Evolutionary conservation across 2,888 invertebrate species (phyloP).

Genomic region (Adineta ricciae): DNA sequence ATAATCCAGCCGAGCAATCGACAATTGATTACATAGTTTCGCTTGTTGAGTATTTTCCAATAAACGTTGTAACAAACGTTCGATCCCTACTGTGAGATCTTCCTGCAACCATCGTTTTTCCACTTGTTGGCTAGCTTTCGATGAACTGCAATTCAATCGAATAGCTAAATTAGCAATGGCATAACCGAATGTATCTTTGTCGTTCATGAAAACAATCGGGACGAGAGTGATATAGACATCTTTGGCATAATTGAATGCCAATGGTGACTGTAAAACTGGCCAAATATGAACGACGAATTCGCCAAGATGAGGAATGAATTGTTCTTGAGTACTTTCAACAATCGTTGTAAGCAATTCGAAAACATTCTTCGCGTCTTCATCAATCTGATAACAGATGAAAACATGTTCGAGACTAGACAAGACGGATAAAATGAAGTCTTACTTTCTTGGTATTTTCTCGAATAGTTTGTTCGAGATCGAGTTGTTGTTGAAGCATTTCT

Average conservation of each 20-base stretch:
- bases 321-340: background rate
- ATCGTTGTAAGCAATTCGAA: background rate
- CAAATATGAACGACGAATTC: background rate
- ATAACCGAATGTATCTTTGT: slow-evolving; percentile 15
- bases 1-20: slow-evolving; percentile 1
- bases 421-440: background rate
- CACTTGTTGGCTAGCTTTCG: background rate
- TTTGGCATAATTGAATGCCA: background rate
- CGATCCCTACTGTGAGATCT: background rate
- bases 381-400: background rate
- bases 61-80: slow-evolving; percentile 18
- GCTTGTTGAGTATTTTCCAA: slow-evolving; percentile 7
- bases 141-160: background rate
- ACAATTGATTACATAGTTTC: background rate
- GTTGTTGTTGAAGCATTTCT: slow-evolving; percentile 74
- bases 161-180: background rate
- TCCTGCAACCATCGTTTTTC: slow-evolving; percentile 24
- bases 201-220: background rate
- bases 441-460: slow-evolving; percentile 61
- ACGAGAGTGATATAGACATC: background rate
- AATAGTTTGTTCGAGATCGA: slow-evolving; percentile 71
- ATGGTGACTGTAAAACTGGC: background rate
- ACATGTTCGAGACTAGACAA: too few relatives aligned
- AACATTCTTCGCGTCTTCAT: background rate
- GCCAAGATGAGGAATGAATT: background rate